Evolutionary conservation across 2,797 vertebrate species (phyloP).

Genomic region (Liparis tanakae): DNA sequence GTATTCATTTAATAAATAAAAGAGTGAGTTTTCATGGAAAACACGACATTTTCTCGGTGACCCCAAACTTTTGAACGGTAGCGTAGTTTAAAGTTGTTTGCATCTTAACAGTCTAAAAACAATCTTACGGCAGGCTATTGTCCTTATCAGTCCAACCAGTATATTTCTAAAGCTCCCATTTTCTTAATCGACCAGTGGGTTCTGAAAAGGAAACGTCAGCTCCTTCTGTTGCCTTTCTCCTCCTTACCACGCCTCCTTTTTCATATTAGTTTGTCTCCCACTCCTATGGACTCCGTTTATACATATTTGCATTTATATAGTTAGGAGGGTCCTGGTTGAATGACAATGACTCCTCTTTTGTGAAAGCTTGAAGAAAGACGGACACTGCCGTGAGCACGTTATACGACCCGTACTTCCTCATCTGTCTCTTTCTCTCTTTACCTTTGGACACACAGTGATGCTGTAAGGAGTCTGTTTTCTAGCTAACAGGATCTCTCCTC

Average conservation of each 20-base stretch:
- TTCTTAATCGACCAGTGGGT: slow-evolving; percentile 13
- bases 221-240: slow-evolving; percentile 30
- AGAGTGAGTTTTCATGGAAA: too few relatives aligned
- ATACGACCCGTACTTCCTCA: slow-evolving; percentile 15
- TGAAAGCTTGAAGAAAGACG: slow-evolving; percentile 42
- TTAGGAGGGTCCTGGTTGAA: slow-evolving; percentile 54
- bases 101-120: background rate
- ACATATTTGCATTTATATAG: slow-evolving; percentile 77
- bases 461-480: slow-evolving; percentile 38
- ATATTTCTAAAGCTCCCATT: slow-evolving; percentile 20
- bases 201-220: slow-evolving; percentile 44
- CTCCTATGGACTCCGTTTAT: slow-evolving; percentile 56
- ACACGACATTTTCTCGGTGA: too few relatives aligned
- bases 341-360: slow-evolving; percentile 59
- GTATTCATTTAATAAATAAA: too few relatives aligned
- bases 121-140: background rate
- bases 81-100: slow-evolving; percentile 1
- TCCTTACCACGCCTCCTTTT: slow-evolving; percentile 54
- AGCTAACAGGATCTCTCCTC: slow-evolving; percentile 68
- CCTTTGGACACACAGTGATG: slow-evolving; percentile 32
- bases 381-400: slow-evolving; percentile 9
- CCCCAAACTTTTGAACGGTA: too few relatives aligned
- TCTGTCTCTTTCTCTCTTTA: slow-evolving; percentile 39
- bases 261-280: slow-evolving; percentile 55
- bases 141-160: slow-evolving; percentile 18